Conservation (phyloP, 2,888 invertebrate species). For the Tetragonula carbonaria region DNA sequence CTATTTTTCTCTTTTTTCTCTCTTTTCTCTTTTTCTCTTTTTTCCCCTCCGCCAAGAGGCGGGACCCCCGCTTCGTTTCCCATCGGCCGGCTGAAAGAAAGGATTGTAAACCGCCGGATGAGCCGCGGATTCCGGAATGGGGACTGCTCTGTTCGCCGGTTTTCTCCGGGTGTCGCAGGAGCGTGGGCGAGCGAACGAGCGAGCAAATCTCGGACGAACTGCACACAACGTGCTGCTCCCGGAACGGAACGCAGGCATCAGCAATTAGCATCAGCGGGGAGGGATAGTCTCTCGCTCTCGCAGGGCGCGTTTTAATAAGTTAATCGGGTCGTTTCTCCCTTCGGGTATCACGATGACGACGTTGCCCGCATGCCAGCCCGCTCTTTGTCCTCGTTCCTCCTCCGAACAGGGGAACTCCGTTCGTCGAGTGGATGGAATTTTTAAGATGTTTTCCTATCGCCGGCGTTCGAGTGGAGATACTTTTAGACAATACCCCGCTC, state of each 20-base stretch:
- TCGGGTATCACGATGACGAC: background rate
- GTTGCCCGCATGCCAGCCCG: slow-evolving; percentile 58
- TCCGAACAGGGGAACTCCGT: background rate
- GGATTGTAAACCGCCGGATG: slow-evolving; percentile 75
- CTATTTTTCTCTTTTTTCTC: slow-evolving; percentile 2
- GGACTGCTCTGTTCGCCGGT: slow-evolving; percentile 73
- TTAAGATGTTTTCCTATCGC: slow-evolving; percentile 48
- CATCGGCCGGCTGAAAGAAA: slow-evolving; percentile 66
- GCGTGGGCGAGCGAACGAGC: background rate
- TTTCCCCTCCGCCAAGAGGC: slow-evolving; percentile 34
- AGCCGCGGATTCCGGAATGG: slow-evolving; percentile 74
- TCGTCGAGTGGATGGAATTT: slow-evolving; percentile 30
- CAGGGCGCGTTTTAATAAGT: slow-evolving; percentile 58
- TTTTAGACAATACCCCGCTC: slow-evolving; percentile 41
- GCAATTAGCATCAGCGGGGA: slow-evolving; percentile 70
- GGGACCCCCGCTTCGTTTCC: slow-evolving; percentile 54
- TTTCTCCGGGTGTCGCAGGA: slow-evolving; percentile 36
- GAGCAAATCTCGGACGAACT: background rate
- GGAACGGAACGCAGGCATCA: slow-evolving; percentile 57
- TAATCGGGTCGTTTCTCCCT: slow-evolving; percentile 52
- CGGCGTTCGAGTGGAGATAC: slow-evolving; percentile 39
- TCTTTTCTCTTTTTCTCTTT: slow-evolving; percentile 4
- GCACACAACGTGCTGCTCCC: background rate
- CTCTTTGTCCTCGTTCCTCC: slow-evolving; percentile 35
- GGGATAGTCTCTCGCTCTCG: slow-evolving; percentile 52